Percentiles rank a stretch among this genome's conserved stretches.
Evolutionary conservation across 2,113 vertebrate genomes (phyloP).

Genomic region (Salminus brasiliensis): DNA sequence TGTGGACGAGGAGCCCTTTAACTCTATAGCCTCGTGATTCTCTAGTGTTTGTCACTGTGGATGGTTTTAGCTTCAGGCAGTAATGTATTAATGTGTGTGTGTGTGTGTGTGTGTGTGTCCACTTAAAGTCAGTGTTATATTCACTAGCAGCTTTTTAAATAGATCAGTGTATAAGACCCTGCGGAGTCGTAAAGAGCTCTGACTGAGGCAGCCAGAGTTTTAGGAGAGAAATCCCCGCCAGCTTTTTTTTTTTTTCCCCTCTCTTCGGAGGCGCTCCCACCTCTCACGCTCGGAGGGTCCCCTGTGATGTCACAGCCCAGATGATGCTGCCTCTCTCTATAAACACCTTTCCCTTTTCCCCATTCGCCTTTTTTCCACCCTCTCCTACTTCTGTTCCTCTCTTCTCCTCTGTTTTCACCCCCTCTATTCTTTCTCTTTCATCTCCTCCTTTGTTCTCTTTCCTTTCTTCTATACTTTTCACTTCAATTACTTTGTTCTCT

Average conservation of each 20-base stretch:
- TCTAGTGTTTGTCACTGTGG: neutral
- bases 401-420: too few species aligned
- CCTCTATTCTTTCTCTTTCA: neutral
- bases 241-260: neutral
- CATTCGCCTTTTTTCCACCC: neutral
- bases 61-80: neutral
- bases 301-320: conserved; percentile 62
- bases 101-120: conserved; percentile 35
- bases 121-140: conserved; percentile 19
- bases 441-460: neutral
- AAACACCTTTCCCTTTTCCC: conserved; percentile 43
- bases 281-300: conserved; percentile 26
- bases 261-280: neutral
- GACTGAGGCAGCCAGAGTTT: conserved; percentile 13
- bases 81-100: neutral
- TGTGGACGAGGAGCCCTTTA: too few species aligned
- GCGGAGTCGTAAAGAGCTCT: neutral
- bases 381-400: neutral
- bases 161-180: conserved; percentile 4
- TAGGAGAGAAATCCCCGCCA: conserved; percentile 40
- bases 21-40: too few species aligned
- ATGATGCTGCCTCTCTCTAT: conserved; percentile 63
- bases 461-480: too few species aligned
- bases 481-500: neutral
- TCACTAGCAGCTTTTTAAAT: conserved; percentile 38